Evolutionary conservation across 2,113 vertebrate genomes (phyloP), one percentile per base, ranked within the genome.

Genomic region (Mellivora capensis): DNA sequence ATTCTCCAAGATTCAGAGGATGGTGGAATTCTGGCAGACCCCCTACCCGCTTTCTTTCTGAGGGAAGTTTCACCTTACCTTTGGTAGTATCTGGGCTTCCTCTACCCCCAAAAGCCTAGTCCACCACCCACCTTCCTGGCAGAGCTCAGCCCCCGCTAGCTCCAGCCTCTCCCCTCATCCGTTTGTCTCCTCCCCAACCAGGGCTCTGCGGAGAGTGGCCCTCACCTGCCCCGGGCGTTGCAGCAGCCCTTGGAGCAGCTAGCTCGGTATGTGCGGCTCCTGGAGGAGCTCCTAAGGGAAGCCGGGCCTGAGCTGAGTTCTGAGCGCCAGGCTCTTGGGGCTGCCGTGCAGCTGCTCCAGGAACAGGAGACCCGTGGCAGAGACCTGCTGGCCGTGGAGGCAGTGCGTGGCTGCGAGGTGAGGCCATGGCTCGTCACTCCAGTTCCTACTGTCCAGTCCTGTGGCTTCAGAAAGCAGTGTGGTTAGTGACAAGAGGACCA

Each of bases 391-490:
- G 99, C 99, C 57, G 99, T 99, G 64, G 99, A 99, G 98, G 99
- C 99, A 14, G 99, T 99, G 96, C 98, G 98, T 25, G 99, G 99
- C 84, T 99, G 99, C 95, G 99, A 99, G 99, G 99, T 99, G 97
- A 98, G 93, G 54, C 98, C 97, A 90, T 52, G 47, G 67, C n/a
- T 62, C 52, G 31, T 52, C 57, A 25, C 77, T 85, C 52, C 42
- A 34, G 4, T 62, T 74, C 83, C 37, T 6, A 59, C 29, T 4
- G 2, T 49, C 71, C 18, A 49, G 47, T 44, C 49, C 61, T 79
- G n/a, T 82, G 27, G 49, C 87, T 67, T 77, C 67, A 59, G 47
- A 84, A 84, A 67, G 44, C 62, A 42, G 34, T 25, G 37, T 90
- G 44, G 54, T 27, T 69, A 54, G 42, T 77, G 82, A 83, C 29